Evolutionary conservation across 1,140 invertebrate genomes (phyloP).

Genomic region (Drosophila malerkotliana): DNA sequence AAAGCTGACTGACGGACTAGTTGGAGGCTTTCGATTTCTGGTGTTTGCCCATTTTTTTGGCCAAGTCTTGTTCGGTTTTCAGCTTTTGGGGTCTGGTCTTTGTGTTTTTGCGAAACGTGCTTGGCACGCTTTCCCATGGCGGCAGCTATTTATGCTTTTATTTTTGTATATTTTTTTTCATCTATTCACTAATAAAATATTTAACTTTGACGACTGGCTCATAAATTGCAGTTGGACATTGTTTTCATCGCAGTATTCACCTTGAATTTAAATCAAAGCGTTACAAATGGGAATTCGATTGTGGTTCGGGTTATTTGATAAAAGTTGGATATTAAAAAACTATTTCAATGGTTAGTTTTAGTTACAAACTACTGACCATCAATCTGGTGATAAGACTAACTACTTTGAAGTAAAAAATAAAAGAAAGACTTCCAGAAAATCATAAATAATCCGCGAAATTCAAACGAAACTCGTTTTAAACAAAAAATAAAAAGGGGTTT

Average conservation of each 20-base stretch:
- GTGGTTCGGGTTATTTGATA: no score
- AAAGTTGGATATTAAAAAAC: no score
- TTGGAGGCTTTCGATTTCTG: conserved; percentile 43
- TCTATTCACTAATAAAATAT: conserved; percentile 43
- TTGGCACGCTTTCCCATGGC: conserved; percentile 65
- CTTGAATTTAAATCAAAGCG: conserved; percentile 40
- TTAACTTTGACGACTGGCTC: conserved; percentile 39
- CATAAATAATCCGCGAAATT: conserved; percentile 27
- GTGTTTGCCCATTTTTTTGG: conserved; percentile 33
- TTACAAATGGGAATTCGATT: neutral
- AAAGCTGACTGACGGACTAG: conserved; percentile 1
- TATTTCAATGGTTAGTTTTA: no score
- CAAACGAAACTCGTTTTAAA: conserved; percentile 52
- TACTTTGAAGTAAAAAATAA: conserved; percentile 2
- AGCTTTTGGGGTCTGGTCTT: conserved; percentile 22
- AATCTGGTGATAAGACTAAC: conserved; percentile 3
- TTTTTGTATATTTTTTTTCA: conserved; percentile 16
- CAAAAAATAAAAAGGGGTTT: conserved; percentile 31
- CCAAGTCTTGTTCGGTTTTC: conserved; percentile 38
- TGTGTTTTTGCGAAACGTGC: conserved; percentile 68
- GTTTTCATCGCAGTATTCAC: conserved; percentile 26
- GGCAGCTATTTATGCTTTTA: conserved; percentile 5
- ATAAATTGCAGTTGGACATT: conserved; percentile 35
- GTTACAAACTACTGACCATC: no score
- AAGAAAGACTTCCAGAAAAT: conserved; percentile 11